These are phyloP conservation scores for Argopecten irradians DNA, from an alignment of 1,140 invertebrate genomes.

Conservation along the genomic window DNA sequence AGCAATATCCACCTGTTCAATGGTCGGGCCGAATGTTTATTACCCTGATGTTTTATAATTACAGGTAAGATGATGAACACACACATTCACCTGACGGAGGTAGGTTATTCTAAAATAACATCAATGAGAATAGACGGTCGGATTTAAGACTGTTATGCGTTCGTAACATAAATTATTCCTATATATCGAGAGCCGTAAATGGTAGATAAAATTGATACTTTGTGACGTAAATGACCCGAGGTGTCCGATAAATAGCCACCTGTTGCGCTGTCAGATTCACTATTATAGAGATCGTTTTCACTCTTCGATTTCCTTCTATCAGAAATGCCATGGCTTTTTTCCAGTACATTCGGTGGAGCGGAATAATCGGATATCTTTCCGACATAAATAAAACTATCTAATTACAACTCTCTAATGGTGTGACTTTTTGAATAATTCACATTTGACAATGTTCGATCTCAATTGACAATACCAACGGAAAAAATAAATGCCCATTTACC, in stretches of 20 bases:
- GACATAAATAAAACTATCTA: not conserved
- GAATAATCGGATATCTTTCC: constrained; percentile 8
- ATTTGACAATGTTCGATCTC: not conserved
- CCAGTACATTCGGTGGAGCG: not conserved
- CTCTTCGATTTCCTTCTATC: not conserved
- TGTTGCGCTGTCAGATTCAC: not conserved
- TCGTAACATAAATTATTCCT: not conserved
- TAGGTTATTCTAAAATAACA: not conserved
- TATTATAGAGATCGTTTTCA: not conserved
- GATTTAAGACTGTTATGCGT: not conserved
- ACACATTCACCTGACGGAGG: not conserved
- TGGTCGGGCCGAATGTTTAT: not conserved
- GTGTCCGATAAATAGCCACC: not conserved
- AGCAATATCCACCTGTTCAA: not conserved
- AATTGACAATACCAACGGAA: not conserved
- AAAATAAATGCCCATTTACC: constrained; percentile 18
- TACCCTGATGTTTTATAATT: constrained; percentile 8
- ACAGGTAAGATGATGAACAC: not conserved
- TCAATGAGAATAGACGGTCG: not conserved
- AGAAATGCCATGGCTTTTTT: constrained; percentile 7
- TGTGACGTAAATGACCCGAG: not conserved
- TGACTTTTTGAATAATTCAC: constrained; percentile 3
- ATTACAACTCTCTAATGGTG: not conserved
- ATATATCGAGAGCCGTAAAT: not conserved
- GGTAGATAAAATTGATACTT: too few species aligned